Conservation (phyloP, 1,140 invertebrate species). For the Akabosia matsudoensis region DNA sequence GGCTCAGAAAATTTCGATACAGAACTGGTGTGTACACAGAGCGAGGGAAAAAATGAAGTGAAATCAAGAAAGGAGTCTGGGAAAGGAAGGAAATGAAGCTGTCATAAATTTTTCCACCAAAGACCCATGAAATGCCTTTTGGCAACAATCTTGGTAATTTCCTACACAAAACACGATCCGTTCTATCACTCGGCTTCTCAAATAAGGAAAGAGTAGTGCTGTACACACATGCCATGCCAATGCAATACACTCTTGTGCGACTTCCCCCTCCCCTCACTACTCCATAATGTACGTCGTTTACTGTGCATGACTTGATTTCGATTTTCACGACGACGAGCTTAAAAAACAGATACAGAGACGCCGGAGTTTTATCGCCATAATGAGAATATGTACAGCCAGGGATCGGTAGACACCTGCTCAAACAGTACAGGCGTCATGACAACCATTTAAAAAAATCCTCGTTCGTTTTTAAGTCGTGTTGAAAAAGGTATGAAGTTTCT, state of each 20-base stretch:
- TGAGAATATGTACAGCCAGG: too few relatives aligned
- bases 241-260: not conserved
- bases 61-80: not conserved
- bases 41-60: not conserved
- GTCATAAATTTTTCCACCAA: conserved; percentile 30
- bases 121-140: conserved; percentile 27
- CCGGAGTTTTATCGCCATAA: not conserved
- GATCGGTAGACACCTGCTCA: too few relatives aligned
- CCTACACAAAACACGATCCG: conserved; percentile 18
- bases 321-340: not conserved
- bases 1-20: too few relatives aligned
- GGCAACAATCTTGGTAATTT: conserved; percentile 19
- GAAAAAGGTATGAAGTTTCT: too few relatives aligned
- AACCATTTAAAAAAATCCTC: too few relatives aligned
- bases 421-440: too few relatives aligned
- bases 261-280: not conserved
- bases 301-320: conserved; percentile 5
- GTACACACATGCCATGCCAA: not conserved
- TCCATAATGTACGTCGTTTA: not conserved
- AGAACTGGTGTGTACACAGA: not conserved
- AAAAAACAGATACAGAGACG: not conserved
- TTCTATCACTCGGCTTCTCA: not conserved
- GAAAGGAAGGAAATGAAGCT: conserved; percentile 27
- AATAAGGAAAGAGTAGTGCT: too few relatives aligned
- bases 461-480: too few relatives aligned